Conservation (phyloP, 2,113 vertebrate genomes). For the Elephas maximus region DNA sequence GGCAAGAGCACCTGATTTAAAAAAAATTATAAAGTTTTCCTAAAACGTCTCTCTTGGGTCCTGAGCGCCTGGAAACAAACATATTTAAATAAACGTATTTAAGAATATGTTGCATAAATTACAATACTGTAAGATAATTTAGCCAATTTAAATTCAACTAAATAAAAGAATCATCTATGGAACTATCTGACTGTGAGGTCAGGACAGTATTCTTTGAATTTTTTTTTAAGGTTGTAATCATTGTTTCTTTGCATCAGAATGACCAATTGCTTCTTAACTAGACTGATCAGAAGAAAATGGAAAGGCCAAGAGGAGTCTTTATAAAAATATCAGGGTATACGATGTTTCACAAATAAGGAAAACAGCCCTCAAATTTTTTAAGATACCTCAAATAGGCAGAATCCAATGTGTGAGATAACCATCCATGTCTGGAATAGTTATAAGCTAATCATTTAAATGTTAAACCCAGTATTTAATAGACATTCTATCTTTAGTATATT, state of each 20-base stretch:
- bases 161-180: conserved; percentile 53
- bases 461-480: conserved; percentile 49
- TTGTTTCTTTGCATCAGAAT: conserved; percentile 44
- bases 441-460: conserved; percentile 46
- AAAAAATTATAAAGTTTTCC: conserved; percentile 61
- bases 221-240: conserved; percentile 5
- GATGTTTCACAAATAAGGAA: conserved; percentile 46
- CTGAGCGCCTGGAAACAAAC: neutral
- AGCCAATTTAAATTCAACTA: conserved; percentile 56
- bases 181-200: conserved; percentile 34
- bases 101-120: conserved; percentile 33
- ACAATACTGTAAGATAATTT: conserved; percentile 59
- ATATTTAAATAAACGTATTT: neutral
- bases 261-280: conserved; percentile 4
- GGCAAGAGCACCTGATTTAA: conserved; percentile 32
- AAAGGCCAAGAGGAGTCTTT: conserved; percentile 62
- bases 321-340: neutral
- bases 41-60: conserved; percentile 41
- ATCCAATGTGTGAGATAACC: neutral
- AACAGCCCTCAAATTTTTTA: conserved; percentile 11
- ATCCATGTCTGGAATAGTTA: conserved; percentile 21
- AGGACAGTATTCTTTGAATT: conserved; percentile 48
- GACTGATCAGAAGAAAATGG: conserved; percentile 17
- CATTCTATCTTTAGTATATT: conserved; percentile 20
- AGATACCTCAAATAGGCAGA: conserved; percentile 37